Evolutionary conservation across 2,113 vertebrate genomes (phyloP), one percentile per base, ranked within the genome.

Genomic region (Odocoileus hemionus): DNA sequence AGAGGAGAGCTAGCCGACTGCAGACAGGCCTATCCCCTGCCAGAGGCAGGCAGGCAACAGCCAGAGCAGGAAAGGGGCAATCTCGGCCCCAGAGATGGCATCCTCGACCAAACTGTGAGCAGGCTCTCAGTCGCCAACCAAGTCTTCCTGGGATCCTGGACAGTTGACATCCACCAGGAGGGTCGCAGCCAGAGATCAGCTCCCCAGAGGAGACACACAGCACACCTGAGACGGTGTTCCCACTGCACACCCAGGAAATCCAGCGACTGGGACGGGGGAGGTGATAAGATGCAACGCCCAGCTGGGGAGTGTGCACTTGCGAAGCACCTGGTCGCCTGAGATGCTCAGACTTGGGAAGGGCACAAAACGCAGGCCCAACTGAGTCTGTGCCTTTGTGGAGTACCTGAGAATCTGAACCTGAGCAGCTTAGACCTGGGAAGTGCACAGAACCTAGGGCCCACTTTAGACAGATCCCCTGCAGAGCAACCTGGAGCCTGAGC

Each of bases 1-100:
- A 67, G 33, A n/a, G 61, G 16, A 67, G 33, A n/a, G 7, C 33
- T 67, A n/a, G 33, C 33, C 4, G 7, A 1, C 33, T 17, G 8
- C 0, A 0, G 61, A 67, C n/a, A 0, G 0, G 61, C 33, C 33
- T 67, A 10, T 67, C 33, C 28, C 61, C 33, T 4, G 16, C 33
- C 16, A 67, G 33, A 67, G 33, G 61, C 33, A 67, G 61, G 33
- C 0, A 16, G n/a, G 61, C 1, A 17, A n/a, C 61, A 64, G 61
- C 16, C 61, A n/a, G 33, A 67, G 33, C 4, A 0, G 1, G 61
- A 67, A 67, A 10, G 61, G 33, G 7, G 7, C 33, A n/a, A n/a
- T n/a, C 61, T 67, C 8, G 3, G 7, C 61, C 33, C 61, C 61
- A 67, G 4, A 67, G 33, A 67, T 4, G 16, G 33, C 16, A 19